Evolutionary conservation across 1,140 invertebrate species (phyloP), one percentile per base, ranked within the genome.

Genomic region (Drosophila miranda): DNA sequence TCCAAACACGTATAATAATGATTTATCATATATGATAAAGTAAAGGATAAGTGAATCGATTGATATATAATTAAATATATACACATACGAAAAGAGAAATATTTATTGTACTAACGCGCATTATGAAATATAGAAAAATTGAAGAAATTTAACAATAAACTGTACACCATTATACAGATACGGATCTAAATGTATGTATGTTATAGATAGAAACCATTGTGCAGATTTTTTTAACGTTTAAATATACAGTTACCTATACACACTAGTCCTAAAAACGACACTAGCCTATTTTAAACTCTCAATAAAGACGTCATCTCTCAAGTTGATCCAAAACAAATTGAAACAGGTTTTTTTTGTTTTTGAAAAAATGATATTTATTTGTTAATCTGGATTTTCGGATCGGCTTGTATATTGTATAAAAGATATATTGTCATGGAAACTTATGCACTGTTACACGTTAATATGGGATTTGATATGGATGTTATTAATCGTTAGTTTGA

Each of bases 301-400:
- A 86, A 86, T 87, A 87, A 86, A 80, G 69, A 78, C 75, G 62
- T 87, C 81, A 86, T 87, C 77, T 87, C 73, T 87, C 77, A 78
- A 79, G 81, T 84, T 84, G 82, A 81, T 55, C 55, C 44, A 46
- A 41, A 60, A 26, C 46, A 26, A 26, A 8, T 16, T n/a, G 1
- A 19, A 50, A 42, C 30, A 13, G 11, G 43, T 42, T 48, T 28
- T 34, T 7, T 7, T 42, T 51, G 46, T 57, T 59, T 60, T 19
- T 2, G 51, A 73, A 62, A 62, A 75, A 64, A 61, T 59, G 44
- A 26, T 34, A 34, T 79, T 75, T 63, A 48, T 68, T 34, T 66
- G 58, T 64, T 76, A 59, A 50, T 61, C 13, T 55, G 53, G 7
- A 44, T 54, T 45, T 53, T 60, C 48, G 51, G 46, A 79, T 60